Evolutionary conservation across 2,113 vertebrate species (phyloP).

Genomic region (Muscicapa adusta): DNA sequence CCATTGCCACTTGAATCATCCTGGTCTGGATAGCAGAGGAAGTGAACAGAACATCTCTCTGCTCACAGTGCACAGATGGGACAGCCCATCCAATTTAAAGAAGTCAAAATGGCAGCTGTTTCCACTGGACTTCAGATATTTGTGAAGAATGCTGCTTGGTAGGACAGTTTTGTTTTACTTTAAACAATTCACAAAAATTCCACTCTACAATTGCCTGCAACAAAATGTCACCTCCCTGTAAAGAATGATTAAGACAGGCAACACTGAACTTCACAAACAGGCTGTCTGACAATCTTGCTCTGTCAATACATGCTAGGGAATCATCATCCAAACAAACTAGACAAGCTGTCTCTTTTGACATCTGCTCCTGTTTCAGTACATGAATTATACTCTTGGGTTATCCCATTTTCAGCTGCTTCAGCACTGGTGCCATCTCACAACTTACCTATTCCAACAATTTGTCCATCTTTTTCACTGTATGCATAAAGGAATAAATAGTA

Average conservation of each 20-base stretch:
- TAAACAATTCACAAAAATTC: not conserved
- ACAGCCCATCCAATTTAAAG: not conserved
- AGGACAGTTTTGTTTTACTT: not conserved
- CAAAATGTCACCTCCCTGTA: constrained; percentile 44
- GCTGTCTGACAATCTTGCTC: constrained; percentile 66
- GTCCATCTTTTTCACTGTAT: not conserved
- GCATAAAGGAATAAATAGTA: not conserved
- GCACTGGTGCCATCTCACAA: not conserved
- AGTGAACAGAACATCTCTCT: not conserved
- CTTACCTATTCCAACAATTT: constrained; percentile 33
- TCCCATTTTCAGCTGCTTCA: constrained; percentile 54
- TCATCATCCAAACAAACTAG: constrained; percentile 67
- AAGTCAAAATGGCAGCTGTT: not conserved
- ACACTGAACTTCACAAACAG: constrained; percentile 59
- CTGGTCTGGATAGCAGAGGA: not conserved
- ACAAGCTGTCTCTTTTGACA: constrained; percentile 71
- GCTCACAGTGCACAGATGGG: not conserved
- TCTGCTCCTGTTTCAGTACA: constrained; percentile 63
- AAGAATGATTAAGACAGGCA: constrained; percentile 54
- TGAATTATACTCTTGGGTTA: constrained; percentile 61
- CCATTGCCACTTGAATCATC: not conserved
- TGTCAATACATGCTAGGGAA: constrained; percentile 53
- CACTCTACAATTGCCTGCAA: constrained; percentile 7
- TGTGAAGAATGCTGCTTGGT: not conserved
- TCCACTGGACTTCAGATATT: not conserved